phyloP scores from a whole-genome alignment of 1,140 invertebrate species.

The Archivesica marissinica region DNA sequence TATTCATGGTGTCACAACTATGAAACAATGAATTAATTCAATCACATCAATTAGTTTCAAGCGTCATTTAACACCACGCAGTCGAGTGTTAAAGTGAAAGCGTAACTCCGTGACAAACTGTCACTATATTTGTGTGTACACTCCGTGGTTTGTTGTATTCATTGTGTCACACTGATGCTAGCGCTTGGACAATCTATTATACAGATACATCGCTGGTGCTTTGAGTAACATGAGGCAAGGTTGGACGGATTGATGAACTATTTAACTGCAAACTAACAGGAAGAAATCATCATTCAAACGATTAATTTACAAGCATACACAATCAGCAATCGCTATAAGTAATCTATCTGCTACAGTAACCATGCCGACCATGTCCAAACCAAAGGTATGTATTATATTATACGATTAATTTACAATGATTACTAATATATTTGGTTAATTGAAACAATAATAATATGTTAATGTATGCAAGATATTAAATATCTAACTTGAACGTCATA shows the following conservation, averaged over 20 bases:
- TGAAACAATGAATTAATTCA: too few relatives aligned
- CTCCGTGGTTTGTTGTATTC: too few relatives aligned
- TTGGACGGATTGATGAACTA: not conserved
- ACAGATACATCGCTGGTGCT: not conserved
- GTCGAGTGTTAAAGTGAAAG: too few relatives aligned
- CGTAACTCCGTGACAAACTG: too few relatives aligned
- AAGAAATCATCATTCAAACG: not conserved
- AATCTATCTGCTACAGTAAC: not conserved
- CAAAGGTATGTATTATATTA: not conserved
- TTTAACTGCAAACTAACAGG: not conserved
- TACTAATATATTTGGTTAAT: not conserved
- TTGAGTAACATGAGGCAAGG: not conserved
- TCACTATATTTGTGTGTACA: too few relatives aligned
- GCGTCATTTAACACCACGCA: too few relatives aligned
- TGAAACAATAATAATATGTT: not conserved
- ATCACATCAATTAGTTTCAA: too few relatives aligned
- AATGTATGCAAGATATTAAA: not conserved
- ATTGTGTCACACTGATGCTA: too few relatives aligned
- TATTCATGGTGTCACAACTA: too few relatives aligned
- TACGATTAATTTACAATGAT: not conserved
- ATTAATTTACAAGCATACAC: not conserved
- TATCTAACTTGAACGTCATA: too few relatives aligned
- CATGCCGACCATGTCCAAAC: constrained; percentile 5
- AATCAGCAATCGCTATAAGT: not conserved
- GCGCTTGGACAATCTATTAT: too few relatives aligned